phyloP scores from a whole-genome alignment of 2,113 vertebrate genomes.

The Aspidoscelis tigris region DNA sequence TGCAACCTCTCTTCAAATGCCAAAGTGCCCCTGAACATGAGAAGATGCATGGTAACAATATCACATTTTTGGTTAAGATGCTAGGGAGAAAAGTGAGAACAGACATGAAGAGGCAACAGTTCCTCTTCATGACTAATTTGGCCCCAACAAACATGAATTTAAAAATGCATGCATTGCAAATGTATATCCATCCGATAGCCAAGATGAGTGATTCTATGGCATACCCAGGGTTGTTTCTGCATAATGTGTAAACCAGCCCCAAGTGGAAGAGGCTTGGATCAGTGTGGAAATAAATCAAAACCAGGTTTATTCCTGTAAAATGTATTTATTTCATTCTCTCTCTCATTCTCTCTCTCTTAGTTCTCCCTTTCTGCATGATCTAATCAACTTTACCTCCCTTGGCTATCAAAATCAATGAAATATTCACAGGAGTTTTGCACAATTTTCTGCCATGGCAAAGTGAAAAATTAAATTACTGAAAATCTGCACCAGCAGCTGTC shows the following conservation, averaged over 20 bases:
- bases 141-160: background rate
- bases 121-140: background rate
- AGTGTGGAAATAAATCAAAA: conserved; percentile 1
- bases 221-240: background rate
- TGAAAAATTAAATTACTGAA: conserved; percentile 36
- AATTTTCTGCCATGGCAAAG: conserved; percentile 6
- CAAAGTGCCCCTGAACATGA: too few relatives aligned
- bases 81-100: background rate
- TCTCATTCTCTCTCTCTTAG: too few relatives aligned
- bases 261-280: background rate
- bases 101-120: background rate
- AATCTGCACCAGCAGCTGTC: conserved; percentile 12
- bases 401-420: conserved; percentile 26
- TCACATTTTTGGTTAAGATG: background rate
- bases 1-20: too few relatives aligned
- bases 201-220: too few relatives aligned
- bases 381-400: conserved; percentile 26
- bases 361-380: conserved; percentile 18
- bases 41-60: background rate
- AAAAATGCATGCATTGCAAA: too few relatives aligned
- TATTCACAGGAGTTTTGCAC: conserved; percentile 29
- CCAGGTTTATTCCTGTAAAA: background rate
- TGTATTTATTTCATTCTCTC: background rate
- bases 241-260: background rate
- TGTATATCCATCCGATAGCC: too few relatives aligned